These are phyloP conservation scores for Platynereis dumerilii DNA, from an alignment of 2,888 invertebrate species.

Conservation along the genomic window DNA sequence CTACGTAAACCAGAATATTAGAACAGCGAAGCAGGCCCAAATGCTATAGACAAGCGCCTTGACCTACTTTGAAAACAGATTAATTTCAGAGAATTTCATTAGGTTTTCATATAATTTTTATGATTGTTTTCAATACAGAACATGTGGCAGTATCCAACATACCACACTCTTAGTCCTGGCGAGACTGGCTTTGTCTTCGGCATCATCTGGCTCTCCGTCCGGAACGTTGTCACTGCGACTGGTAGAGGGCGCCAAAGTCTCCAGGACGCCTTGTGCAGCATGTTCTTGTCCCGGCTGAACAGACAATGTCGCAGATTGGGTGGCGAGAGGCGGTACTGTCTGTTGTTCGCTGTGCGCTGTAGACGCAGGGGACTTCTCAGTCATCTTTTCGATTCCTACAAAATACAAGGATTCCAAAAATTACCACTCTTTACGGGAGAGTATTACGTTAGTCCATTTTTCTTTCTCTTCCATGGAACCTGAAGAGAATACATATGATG, in stretches of 20 bases:
- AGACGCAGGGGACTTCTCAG: slow-evolving; percentile 92
- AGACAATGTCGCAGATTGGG: slow-evolving; percentile 12
- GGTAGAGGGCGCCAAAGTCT: neutral
- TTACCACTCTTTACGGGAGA: no score
- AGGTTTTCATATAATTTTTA: no score
- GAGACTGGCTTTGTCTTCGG: slow-evolving; percentile 36
- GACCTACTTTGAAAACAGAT: no score
- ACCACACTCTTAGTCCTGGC: slow-evolving; percentile 45
- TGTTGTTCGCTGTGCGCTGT: slow-evolving; percentile 60
- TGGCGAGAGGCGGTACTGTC: slow-evolving; percentile 47
- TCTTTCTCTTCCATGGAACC: no score
- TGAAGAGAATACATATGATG: no score
- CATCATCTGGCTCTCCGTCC: slow-evolving; percentile 29
- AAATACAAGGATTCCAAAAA: slow-evolving; percentile 7
- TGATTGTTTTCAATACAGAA: no score
- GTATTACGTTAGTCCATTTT: no score
- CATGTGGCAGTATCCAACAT: slow-evolving; percentile 28
- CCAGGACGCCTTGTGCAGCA: neutral
- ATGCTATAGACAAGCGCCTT: no score
- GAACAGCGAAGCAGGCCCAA: no score
- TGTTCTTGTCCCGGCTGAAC: slow-evolving; percentile 7
- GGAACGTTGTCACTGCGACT: slow-evolving; percentile 25
- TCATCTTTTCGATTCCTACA: slow-evolving; percentile 85
- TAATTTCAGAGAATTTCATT: no score
- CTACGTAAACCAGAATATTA: no score